Evolutionary conservation across 2,888 invertebrate species (phyloP), one percentile per base, ranked within the genome.

Genomic region (Cheilosia vernalis): DNA sequence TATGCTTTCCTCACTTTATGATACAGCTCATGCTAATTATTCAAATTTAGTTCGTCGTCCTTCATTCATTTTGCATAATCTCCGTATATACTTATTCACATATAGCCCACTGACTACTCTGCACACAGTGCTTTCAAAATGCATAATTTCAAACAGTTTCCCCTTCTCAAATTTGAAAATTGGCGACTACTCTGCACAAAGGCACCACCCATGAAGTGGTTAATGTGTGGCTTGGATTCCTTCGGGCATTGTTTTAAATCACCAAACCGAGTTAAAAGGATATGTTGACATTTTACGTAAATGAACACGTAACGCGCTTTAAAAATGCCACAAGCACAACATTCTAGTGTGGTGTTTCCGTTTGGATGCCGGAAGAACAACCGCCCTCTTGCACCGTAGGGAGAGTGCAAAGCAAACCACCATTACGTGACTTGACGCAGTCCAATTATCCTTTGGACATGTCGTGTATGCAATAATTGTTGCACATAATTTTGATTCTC

Each of bases 361-460:
- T 17, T 27, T 21, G 47, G 24, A 21, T 70, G 37, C 30, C 21
- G 51, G 27, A 17, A 2, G 7, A n/a, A n/a, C n/a, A n/a, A 21
- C 30, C 61, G 15, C 17, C 40, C 44, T 30, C 10, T 51, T 61
- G 30, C 47, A 44, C 17, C n/a, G 30, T 4, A 44, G 7, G 9
- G 51, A 19, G 49, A 40, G 44, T 47, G 47, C 42, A 53, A 64
- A 24, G 27, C 30, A 55, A 66, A 60, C 72, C 60, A 37, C 64
- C 21, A 82, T 70, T 77, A 64, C 82, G 82, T 82, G 82, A 77
- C 70, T 55, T 37, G 24, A 70, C 24, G 37, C 55, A 82, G 47
- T 67, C 21, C 67, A 83, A 83, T 73, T 78, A 83, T 63, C 37
- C 21, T 15, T 53, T 27, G 27, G 42, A 51, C 60, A 67, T 60